A percentile compares a stretch with the other conserved stretches of the same genome.
Conservation (phyloP, 2,888 invertebrate genomes). For the Poecilobothrus nobilitatus region DNA sequence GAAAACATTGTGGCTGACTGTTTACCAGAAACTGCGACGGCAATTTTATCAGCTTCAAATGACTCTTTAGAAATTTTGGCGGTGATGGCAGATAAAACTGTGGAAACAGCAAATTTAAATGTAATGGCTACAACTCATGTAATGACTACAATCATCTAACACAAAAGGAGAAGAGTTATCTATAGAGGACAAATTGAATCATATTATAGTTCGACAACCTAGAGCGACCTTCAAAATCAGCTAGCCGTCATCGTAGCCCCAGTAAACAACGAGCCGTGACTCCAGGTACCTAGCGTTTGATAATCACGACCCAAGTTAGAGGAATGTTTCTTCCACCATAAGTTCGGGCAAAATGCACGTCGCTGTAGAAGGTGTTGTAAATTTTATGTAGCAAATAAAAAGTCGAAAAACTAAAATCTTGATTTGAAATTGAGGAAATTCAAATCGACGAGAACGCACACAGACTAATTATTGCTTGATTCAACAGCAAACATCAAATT, state of each 20-base stretch:
- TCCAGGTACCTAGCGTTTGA: background rate
- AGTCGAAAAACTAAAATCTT: conserved; percentile 5
- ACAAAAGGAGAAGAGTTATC: background rate
- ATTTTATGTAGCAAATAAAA: background rate
- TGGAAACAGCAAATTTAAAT: background rate
- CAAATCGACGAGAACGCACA: too few species aligned
- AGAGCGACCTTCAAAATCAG: background rate
- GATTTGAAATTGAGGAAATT: background rate
- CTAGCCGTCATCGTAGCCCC: background rate
- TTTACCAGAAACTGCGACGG: background rate
- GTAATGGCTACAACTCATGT: background rate
- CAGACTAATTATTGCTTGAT: background rate
- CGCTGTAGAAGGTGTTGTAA: background rate
- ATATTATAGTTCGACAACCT: background rate
- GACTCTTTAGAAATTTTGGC: background rate
- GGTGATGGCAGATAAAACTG: conserved; percentile 1
- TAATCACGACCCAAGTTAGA: background rate
- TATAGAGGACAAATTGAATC: background rate
- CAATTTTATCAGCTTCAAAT: background rate
- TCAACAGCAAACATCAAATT: background rate
- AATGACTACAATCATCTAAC: background rate
- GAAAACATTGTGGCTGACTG: background rate
- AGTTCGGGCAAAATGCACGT: background rate
- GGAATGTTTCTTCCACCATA: background rate
- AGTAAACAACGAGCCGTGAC: background rate